These are phyloP conservation scores for Pogonophryne albipinna DNA, from an alignment of 2,797 vertebrate species.

Conservation along the genomic window DNA sequence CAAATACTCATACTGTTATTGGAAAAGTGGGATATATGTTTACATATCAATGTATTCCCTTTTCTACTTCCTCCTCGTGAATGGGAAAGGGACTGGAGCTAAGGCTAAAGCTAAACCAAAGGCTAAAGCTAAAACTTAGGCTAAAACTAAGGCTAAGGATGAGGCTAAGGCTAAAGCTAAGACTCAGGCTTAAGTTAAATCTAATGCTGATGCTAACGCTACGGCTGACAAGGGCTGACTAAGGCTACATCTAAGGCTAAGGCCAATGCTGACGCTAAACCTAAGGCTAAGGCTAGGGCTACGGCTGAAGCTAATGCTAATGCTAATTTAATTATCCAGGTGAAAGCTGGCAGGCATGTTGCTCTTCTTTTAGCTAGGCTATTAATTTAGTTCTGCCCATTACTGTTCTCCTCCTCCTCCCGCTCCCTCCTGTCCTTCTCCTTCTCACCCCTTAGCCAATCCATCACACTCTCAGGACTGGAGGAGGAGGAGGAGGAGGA, in stretches of 20 bases:
- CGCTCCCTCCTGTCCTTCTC: slow-evolving; percentile 51
- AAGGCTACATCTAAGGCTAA: too few species aligned
- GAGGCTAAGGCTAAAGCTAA: too few species aligned
- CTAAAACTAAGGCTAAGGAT: too few species aligned
- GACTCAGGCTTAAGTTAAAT: too few species aligned
- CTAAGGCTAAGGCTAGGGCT: background rate
- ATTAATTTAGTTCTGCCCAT: slow-evolving; percentile 82
- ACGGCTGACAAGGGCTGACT: too few species aligned
- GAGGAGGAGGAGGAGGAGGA: background rate
- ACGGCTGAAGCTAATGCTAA: slow-evolving; percentile 76
- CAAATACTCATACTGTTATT: too few species aligned
- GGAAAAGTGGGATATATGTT: too few species aligned
- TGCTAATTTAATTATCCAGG: slow-evolving; percentile 78
- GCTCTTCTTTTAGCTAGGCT: slow-evolving; percentile 76
- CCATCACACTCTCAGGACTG: slow-evolving; percentile 60
- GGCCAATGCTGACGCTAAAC: too few species aligned
- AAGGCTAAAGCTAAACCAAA: background rate
- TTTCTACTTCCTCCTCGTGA: slow-evolving; percentile 3
- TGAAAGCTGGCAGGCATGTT: slow-evolving; percentile 75
- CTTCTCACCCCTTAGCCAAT: slow-evolving; percentile 50
- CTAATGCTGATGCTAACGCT: too few species aligned
- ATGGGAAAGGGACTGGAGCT: slow-evolving; percentile 36
- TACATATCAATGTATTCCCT: slow-evolving; percentile 11
- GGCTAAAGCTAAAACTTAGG: too few species aligned
- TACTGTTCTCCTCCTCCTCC: slow-evolving; percentile 61